Conservation (phyloP, 2,113 vertebrate species). For the Pagrus major region DNA sequence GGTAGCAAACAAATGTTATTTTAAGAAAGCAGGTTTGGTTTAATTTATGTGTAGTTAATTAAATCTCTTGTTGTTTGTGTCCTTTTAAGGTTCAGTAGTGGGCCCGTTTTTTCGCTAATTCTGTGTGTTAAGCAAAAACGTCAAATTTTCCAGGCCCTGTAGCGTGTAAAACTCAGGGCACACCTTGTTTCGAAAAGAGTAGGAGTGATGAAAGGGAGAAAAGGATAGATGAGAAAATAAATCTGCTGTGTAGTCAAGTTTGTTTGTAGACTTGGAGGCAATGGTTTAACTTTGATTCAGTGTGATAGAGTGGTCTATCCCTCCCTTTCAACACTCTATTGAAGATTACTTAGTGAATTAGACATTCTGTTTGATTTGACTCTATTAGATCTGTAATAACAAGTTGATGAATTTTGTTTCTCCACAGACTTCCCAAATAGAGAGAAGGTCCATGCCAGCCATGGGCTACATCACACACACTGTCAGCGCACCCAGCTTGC, state of each 20-base stretch:
- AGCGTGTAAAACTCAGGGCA: conserved; percentile 70
- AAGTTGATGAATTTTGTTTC: conserved; percentile 62
- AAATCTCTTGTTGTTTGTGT: conserved; percentile 88
- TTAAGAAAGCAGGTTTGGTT: conserved; percentile 84
- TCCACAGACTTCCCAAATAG: conserved; percentile 89
- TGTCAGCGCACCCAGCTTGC: conserved; percentile 96
- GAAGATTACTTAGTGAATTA: conserved; percentile 55
- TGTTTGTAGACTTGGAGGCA: conserved; percentile 78
- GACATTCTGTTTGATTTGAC: conserved; percentile 74
- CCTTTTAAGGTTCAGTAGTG: conserved; percentile 81
- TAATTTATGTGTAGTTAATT: conserved; percentile 89
- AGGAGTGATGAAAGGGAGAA: conserved; percentile 68
- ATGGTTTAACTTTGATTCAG: conserved; percentile 68
- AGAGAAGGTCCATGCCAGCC: conserved; percentile 93
- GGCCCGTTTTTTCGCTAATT: conserved; percentile 76
- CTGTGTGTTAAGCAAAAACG: conserved; percentile 86
- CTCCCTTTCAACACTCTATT: conserved; percentile 30
- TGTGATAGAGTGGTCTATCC: conserved; percentile 42
- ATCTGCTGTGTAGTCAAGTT: conserved; percentile 77
- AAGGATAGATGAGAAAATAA: conserved; percentile 70
- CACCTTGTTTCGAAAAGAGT: conserved; percentile 77
- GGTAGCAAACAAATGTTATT: conserved; percentile 88
- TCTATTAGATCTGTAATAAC: conserved; percentile 43
- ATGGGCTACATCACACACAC: conserved; percentile 99
- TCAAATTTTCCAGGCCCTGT: conserved; percentile 77